Percentiles rank a stretch among this genome's conserved stretches.
These are phyloP conservation scores for Saimiri boliviensis DNA, from an alignment of 2,113 vertebrate species.

Conservation along the genomic window DNA sequence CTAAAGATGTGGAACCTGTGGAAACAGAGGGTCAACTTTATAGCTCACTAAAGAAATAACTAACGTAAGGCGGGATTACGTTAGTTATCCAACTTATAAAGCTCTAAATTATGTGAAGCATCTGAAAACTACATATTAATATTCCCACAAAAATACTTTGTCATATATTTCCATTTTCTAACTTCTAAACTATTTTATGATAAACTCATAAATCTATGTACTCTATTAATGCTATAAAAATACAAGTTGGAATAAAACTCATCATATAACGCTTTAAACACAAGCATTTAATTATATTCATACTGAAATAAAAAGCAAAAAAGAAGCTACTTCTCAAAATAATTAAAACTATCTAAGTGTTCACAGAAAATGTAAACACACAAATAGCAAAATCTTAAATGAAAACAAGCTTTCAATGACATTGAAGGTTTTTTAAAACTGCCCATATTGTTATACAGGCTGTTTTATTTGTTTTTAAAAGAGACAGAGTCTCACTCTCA, in stretches of 20 bases:
- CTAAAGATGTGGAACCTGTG: neutral
- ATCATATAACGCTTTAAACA: slow-evolving; percentile 3
- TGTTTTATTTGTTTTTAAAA: too few relatives aligned
- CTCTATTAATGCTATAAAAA: neutral
- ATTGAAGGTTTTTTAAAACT: neutral
- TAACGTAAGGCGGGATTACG: neutral
- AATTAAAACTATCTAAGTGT: neutral
- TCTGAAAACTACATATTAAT: neutral
- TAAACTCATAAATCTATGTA: neutral
- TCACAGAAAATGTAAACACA: neutral
- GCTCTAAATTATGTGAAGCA: neutral
- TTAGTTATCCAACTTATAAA: neutral
- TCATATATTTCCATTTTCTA: neutral
- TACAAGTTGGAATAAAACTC: neutral
- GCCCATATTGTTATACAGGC: neutral
- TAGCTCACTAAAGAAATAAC: neutral
- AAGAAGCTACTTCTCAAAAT: neutral
- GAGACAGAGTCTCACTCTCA: too few relatives aligned
- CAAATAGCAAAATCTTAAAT: neutral
- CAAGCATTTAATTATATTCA: neutral
- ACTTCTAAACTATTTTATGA: slow-evolving; percentile 13
- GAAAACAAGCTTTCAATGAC: neutral
- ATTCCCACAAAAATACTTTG: neutral
- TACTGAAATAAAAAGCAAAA: slow-evolving; percentile 13
- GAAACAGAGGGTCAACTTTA: neutral